phyloP scores from a whole-genome alignment of 1,140 invertebrate species.

The Lordiphosa collinella region DNA sequence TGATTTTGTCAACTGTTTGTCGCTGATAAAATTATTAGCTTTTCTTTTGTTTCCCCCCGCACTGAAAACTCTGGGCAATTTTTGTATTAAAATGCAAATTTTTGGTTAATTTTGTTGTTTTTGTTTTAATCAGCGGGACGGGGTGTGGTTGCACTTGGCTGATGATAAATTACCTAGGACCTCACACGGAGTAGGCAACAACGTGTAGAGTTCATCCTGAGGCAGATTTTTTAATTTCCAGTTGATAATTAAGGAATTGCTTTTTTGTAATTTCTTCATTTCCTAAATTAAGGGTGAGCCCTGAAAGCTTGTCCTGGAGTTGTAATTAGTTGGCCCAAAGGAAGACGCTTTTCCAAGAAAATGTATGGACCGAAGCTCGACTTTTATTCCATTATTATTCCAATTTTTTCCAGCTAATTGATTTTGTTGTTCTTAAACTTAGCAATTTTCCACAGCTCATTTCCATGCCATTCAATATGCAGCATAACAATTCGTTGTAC shows the following conservation, averaged over 20 bases:
- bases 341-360: too few species aligned
- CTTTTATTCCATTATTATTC: too few species aligned
- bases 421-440: constrained; percentile 11
- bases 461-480: constrained; percentile 45
- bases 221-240: constrained; percentile 38
- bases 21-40: constrained; percentile 79
- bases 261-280: constrained; percentile 44
- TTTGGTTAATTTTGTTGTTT: constrained; percentile 75
- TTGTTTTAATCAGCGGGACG: constrained; percentile 61
- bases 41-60: constrained; percentile 47
- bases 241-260: constrained; percentile 16
- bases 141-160: constrained; percentile 61
- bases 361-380: too few species aligned
- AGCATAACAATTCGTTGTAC: constrained; percentile 49
- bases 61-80: constrained; percentile 23
- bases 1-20: constrained; percentile 79
- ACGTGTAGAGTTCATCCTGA: constrained; percentile 21
- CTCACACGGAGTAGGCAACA: constrained; percentile 41
- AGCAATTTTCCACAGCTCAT: constrained; percentile 56
- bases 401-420: too few species aligned
- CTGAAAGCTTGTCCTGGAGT: constrained; percentile 5
- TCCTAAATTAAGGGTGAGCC: constrained; percentile 9
- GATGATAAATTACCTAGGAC: constrained; percentile 62
- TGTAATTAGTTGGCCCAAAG: too few species aligned
- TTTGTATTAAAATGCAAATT: constrained; percentile 77